phyloP scores from a whole-genome alignment of 1,140 invertebrate species.

The Penaeus japonicus region DNA sequence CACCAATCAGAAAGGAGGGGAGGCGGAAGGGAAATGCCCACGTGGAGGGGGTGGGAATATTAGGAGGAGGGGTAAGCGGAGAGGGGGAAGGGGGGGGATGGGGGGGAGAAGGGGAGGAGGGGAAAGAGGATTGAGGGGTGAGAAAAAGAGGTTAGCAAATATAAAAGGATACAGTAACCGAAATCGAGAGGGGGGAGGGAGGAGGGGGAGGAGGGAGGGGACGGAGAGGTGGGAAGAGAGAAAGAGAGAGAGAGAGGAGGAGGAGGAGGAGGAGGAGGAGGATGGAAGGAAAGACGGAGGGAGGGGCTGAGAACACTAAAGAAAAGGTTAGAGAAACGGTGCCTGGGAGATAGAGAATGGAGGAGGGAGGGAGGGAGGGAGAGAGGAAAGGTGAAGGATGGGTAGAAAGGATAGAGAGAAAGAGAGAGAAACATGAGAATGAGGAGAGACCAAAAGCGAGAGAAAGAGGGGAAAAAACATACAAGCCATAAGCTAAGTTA shows the following conservation, averaged over 20 bases:
- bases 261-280: neutral
- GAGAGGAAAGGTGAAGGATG: no score
- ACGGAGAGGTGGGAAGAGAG: neutral
- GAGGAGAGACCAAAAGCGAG: neutral
- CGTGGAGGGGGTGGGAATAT: no score
- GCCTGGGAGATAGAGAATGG: neutral
- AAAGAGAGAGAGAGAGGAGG: neutral
- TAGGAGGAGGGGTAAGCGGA: no score
- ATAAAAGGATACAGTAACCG: no score
- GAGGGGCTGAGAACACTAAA: neutral
- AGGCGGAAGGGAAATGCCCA: no score
- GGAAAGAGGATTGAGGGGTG: no score
- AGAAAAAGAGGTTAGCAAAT: no score
- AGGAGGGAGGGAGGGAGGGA: neutral
- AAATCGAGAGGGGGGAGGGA: neutral
- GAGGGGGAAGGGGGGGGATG: no score
- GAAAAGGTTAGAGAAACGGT: neutral
- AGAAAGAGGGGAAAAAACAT: neutral
- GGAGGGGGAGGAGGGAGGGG: neutral
- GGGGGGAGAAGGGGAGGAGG: no score
- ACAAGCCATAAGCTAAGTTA: no score
- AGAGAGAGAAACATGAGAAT: neutral
- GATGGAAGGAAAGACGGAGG: neutral
- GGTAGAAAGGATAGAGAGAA: no score
- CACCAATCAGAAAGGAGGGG: neutral